These are phyloP conservation scores for Dioctria linearis DNA, from an alignment of 2,888 invertebrate genomes.

Conservation along the genomic window DNA sequence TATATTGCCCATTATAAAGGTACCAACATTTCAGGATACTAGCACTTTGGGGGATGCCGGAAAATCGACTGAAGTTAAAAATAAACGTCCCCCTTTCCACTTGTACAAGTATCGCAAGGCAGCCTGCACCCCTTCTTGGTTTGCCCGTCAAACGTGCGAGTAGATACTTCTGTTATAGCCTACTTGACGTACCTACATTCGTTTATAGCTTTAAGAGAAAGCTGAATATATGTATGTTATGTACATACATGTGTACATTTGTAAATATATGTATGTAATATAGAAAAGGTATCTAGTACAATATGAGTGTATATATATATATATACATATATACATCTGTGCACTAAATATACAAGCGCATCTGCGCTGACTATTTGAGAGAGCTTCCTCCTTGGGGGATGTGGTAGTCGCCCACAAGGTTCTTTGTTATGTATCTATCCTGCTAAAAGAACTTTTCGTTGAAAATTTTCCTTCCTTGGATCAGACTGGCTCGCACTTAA, in stretches of 20 bases:
- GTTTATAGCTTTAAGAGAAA: conserved; percentile 37
- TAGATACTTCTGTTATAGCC: conserved; percentile 25
- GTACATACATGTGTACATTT: conserved; percentile 4
- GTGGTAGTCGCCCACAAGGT: conserved; percentile 46
- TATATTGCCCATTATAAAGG: conserved; percentile 28
- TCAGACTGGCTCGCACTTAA: conserved; percentile 49
- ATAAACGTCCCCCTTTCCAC: conserved; percentile 34
- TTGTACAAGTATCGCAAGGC: conserved; percentile 35
- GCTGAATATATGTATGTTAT: conserved; percentile 18
- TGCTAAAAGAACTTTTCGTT: conserved; percentile 38
- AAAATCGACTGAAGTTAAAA: conserved; percentile 48
- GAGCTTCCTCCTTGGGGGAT: conserved; percentile 36
- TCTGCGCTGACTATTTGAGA: conserved; percentile 38
- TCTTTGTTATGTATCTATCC: conserved; percentile 48
- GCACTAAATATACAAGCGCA: conserved; percentile 34
- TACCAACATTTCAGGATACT: conserved; percentile 19
- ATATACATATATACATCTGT: conserved; percentile 21
- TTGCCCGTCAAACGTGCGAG: background rate
- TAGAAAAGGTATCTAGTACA: too few relatives aligned
- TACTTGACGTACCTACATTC: conserved; percentile 50
- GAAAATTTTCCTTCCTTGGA: conserved; percentile 32
- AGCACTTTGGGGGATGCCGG: conserved; percentile 49
- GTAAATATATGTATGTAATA: background rate
- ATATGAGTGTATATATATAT: background rate
- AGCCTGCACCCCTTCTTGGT: conserved; percentile 11